Evolutionary conservation across 2,113 vertebrate species (phyloP), one percentile per base, ranked within the genome.

Genomic region (Lanius ludovicianus): DNA sequence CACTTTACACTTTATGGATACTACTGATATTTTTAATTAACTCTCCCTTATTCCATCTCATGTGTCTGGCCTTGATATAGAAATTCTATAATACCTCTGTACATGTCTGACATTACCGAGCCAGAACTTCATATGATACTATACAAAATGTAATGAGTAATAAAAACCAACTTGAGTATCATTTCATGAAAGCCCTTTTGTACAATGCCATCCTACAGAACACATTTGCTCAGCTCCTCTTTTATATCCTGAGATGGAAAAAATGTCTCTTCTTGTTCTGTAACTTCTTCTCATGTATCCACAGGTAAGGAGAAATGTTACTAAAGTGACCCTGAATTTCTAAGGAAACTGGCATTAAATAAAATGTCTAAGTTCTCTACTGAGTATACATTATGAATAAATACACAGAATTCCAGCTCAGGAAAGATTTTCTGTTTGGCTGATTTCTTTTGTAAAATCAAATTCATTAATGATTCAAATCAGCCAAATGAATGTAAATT

Each of bases 11-110:
- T 80, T 93, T 79, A 78, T 70, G 22, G 65, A 69, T 11, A 53
- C 28, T 27, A 56, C 56, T 57, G 77, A 85, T 37, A 42, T 42
- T 87, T 93, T 85, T 69, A 95, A 96, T 91, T 96, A 70, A 63
- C 50, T 82, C 53, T 77, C 85, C n/a, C 21, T 69, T 52, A 89
- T 76, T 95, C 79, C 74, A 69, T 22, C 69, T 89, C 65, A 31
- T 41, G 35, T 67, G 35, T 65, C 42, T 80, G 57, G 42, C 30
- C 62, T 77, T 65, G 50, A 89, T 70, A 70, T 0, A 68, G 39
- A 49, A 84, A 56, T 60, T 75, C 68, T 64, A 21, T 59, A 86
- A 67, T 56, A 84, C 30, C 35, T 81, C 93, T 90, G 64, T 42
- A 55, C 8, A 4, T 10, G 42, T 28, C 64, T 81, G 47, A 15